These are phyloP conservation scores for Leptinotarsa defecta DNA, from an alignment of 1,140 invertebrate species.

Conservation along the genomic window DNA sequence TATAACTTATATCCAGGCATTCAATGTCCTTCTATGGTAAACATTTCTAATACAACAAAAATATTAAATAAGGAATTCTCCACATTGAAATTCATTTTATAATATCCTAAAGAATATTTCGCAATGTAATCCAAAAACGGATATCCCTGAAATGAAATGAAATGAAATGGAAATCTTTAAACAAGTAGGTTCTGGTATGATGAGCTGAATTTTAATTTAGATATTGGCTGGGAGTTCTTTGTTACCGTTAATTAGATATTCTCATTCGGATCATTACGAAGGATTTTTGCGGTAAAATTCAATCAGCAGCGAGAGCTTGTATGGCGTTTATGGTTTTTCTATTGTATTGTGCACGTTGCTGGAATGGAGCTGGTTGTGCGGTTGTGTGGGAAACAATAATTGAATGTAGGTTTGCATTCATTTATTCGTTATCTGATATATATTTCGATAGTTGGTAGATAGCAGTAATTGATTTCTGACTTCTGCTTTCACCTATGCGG, in stretches of 20 bases:
- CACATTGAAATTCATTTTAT: not conserved
- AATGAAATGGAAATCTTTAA: conserved; percentile 10
- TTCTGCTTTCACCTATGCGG: too few species aligned
- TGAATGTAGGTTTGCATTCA: too few species aligned
- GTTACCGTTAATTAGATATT: conserved; percentile 22
- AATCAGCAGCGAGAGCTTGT: not conserved
- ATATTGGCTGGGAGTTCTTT: conserved; percentile 19
- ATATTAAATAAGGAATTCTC: not conserved
- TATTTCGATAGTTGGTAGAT: too few species aligned
- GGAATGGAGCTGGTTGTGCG: too few species aligned
- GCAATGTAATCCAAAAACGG: not conserved
- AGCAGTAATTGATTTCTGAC: too few species aligned
- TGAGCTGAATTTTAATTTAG: conserved; percentile 25
- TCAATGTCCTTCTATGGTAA: too few species aligned
- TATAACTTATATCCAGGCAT: too few species aligned
- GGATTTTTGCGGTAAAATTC: conserved; percentile 9
- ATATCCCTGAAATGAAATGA: not conserved
- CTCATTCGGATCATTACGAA: not conserved
- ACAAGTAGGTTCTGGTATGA: not conserved
- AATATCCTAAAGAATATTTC: not conserved
- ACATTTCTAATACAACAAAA: too few species aligned
- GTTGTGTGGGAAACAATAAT: too few species aligned
- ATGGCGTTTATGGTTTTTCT: not conserved
- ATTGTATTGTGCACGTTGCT: not conserved
- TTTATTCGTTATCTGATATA: too few species aligned